A percentile compares a stretch with the other conserved stretches of the same genome.
Conservation (phyloP, 2,797 vertebrate genomes). For the Pitangus sulphuratus region DNA sequence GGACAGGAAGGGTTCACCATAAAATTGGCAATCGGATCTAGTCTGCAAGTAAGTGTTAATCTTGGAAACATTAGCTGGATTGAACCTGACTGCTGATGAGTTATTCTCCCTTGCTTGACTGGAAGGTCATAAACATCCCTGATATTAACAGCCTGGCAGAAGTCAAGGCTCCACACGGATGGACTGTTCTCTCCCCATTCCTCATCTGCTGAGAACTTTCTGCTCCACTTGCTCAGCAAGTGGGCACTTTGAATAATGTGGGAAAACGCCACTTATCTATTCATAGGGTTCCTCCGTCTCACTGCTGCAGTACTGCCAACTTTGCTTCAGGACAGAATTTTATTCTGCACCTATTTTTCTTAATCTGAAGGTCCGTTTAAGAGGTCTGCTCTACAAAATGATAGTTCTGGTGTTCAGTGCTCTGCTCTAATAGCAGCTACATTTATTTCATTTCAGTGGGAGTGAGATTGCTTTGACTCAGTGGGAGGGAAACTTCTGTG, state of each 20-base stretch:
- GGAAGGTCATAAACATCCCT: constrained; percentile 44
- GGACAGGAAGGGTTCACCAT: not conserved
- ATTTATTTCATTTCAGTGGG: constrained; percentile 28
- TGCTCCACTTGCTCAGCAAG: constrained; percentile 56
- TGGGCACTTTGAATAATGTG: constrained; percentile 43
- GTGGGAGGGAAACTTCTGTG: not conserved
- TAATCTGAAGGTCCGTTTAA: constrained; percentile 16
- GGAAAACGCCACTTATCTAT: constrained; percentile 39
- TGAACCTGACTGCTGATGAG: constrained; percentile 36
- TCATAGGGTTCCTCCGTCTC: not conserved
- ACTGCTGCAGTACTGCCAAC: not conserved
- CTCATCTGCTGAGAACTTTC: constrained; percentile 37
- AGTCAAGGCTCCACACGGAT: constrained; percentile 17
- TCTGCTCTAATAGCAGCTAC: constrained; percentile 10
- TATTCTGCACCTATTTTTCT: constrained; percentile 29
- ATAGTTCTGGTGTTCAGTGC: not conserved
- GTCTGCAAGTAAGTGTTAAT: not conserved
- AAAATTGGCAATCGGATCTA: not conserved
- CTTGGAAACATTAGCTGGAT: not conserved
- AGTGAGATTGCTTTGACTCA: constrained; percentile 42
- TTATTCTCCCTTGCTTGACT: constrained; percentile 37
- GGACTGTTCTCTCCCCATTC: constrained; percentile 19
- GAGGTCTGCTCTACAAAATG: constrained; percentile 4
- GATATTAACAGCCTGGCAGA: constrained; percentile 28
- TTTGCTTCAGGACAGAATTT: constrained; percentile 36